Evolutionary conservation across 1,140 invertebrate species (phyloP).

Genomic region (Cydia fagiglandana): DNA sequence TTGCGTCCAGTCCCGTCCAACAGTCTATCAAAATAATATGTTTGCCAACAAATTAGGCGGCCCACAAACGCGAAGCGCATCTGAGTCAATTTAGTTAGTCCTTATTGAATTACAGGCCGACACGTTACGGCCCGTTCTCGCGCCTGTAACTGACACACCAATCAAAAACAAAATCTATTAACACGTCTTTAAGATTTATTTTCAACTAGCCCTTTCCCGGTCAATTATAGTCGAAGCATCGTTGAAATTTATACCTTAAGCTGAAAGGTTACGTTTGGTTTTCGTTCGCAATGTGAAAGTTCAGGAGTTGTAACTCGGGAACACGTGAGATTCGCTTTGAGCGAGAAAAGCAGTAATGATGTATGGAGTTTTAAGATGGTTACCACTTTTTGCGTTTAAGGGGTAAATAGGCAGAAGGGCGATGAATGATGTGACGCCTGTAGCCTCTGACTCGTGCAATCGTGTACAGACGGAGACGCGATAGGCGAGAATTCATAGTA

Average conservation of each 20-base stretch:
- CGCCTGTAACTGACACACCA: constrained; percentile 45
- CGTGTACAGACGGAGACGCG: constrained; percentile 40
- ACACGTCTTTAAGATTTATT: constrained; percentile 7
- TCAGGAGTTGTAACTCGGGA: constrained; percentile 6
- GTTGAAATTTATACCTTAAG: constrained; percentile 43
- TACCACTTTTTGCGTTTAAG: constrained; percentile 31
- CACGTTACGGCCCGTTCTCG: constrained; percentile 59
- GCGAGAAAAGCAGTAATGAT: background rate
- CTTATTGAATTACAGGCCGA: constrained; percentile 73
- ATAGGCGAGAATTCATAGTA: constrained; percentile 29
- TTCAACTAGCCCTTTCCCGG: background rate
- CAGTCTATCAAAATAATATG: constrained; percentile 58
- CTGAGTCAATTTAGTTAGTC: constrained; percentile 72
- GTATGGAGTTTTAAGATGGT: background rate
- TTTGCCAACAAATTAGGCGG: constrained; percentile 67
- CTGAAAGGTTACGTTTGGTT: constrained; percentile 37
- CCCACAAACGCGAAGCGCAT: constrained; percentile 66
- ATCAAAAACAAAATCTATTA: constrained; percentile 18
- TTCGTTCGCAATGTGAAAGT: constrained; percentile 30
- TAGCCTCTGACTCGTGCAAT: constrained; percentile 65
- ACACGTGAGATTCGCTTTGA: constrained; percentile 3
- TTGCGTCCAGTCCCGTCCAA: constrained; percentile 42
- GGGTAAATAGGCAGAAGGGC: constrained; percentile 58
- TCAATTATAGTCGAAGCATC: constrained; percentile 20
- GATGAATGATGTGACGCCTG: constrained; percentile 67